Evolutionary conservation across 2,797 vertebrate genomes (phyloP).

Genomic region (Malurus splendens): DNA sequence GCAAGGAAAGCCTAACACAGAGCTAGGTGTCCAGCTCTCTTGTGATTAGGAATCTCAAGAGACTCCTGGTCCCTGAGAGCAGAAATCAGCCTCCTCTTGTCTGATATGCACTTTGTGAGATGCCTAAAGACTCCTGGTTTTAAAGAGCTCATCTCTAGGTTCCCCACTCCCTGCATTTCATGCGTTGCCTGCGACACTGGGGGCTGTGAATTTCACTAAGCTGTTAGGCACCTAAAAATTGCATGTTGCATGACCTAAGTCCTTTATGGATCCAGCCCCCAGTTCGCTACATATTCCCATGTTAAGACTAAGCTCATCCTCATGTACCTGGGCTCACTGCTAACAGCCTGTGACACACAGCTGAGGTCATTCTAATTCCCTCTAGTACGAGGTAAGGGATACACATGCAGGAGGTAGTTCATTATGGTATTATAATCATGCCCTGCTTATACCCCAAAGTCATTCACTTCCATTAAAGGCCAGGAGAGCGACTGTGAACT

Average conservation of each 20-base stretch:
- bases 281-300: background rate
- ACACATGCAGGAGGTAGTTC: constrained; percentile 40
- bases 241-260: background rate
- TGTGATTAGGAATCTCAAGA: background rate
- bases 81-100: background rate
- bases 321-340: background rate
- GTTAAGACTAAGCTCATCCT: constrained; percentile 6
- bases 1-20: background rate
- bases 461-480: constrained; percentile 49
- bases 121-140: background rate
- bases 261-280: background rate
- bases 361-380: constrained; percentile 51
- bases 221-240: constrained; percentile 10
- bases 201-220: background rate
- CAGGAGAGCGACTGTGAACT: constrained; percentile 29
- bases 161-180: background rate
- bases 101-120: background rate
- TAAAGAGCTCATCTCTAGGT: background rate
- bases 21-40: background rate
- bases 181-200: background rate
- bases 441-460: constrained; percentile 48
- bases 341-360: constrained; percentile 33
- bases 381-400: constrained; percentile 1
- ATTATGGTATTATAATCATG: constrained; percentile 60
- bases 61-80: accelerated